Conservation (phyloP, 2,888 invertebrate genomes). For the Platerodrilus igneus region DNA sequence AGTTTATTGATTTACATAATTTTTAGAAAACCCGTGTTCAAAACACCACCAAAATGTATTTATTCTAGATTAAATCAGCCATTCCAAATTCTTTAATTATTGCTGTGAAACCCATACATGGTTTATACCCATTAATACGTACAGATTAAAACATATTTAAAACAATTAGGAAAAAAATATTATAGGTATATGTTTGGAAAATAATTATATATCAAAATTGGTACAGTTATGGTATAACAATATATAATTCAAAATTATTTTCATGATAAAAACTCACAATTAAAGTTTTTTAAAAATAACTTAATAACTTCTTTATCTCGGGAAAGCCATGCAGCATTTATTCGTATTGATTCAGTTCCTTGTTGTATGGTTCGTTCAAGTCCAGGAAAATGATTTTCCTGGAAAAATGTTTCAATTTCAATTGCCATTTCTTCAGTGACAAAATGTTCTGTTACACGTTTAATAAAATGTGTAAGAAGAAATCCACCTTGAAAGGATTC, state of each 20-base stretch:
- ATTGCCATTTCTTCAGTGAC: slow-evolving; percentile 72
- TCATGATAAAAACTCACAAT: neutral
- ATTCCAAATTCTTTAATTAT: no score
- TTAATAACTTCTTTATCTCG: slow-evolving; percentile 69
- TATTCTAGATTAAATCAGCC: no score
- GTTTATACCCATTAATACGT: no score
- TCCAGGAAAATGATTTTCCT: slow-evolving; percentile 66
- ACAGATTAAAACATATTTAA: no score
- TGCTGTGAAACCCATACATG: no score
- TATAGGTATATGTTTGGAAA: no score
- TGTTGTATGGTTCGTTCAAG: slow-evolving; percentile 88
- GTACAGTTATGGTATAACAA: slow-evolving; percentile 1
- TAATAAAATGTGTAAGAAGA: slow-evolving; percentile 74
- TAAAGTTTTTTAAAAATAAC: slow-evolving; percentile 20
- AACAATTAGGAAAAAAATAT: no score
- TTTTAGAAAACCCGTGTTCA: no score
- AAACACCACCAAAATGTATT: no score
- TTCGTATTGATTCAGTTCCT: slow-evolving; percentile 82
- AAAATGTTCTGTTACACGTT: slow-evolving; percentile 84
- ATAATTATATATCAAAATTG: no score
- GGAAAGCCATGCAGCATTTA: slow-evolving; percentile 83
- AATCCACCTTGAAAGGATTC: slow-evolving; percentile 80
- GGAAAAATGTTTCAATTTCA: slow-evolving; percentile 81
- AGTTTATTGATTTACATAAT: no score
- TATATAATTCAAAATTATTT: neutral